Conservation (phyloP, 2,113 vertebrate genomes). For the Paraplagusia blochii region DNA sequence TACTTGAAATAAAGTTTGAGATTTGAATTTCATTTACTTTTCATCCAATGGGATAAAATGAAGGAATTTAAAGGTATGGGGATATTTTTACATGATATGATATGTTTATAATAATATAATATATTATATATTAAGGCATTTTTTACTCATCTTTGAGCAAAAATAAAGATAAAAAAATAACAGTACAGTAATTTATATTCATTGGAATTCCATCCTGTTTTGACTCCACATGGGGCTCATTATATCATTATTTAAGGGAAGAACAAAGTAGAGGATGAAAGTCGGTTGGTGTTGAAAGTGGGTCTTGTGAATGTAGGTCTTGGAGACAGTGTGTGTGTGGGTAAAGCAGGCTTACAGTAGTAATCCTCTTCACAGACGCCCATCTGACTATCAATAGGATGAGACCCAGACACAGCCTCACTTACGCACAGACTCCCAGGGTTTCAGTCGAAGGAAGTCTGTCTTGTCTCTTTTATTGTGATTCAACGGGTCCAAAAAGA, state of each 20-base stretch:
- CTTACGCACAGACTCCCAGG: slow-evolving; percentile 6
- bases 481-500: slow-evolving; percentile 32
- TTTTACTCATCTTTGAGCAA: too few relatives aligned
- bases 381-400: slow-evolving; percentile 75
- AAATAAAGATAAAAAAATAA: too few relatives aligned
- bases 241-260: slow-evolving; percentile 8
- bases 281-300: slow-evolving; percentile 58
- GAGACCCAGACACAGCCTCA: slow-evolving; percentile 52
- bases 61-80: too few relatives aligned
- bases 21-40: too few relatives aligned
- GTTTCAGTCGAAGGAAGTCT: slow-evolving; percentile 43
- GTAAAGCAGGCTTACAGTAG: slow-evolving; percentile 76
- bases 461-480: slow-evolving; percentile 36
- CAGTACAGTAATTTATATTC: too few relatives aligned
- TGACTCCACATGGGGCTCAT: slow-evolving; percentile 11
- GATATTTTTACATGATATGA: too few relatives aligned
- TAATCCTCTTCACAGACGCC: slow-evolving; percentile 80
- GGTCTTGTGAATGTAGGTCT: slow-evolving; percentile 78
- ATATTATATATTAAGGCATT: too few relatives aligned
- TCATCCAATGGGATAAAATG: too few relatives aligned
- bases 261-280: slow-evolving; percentile 21
- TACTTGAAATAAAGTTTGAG: too few relatives aligned
- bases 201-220: too few relatives aligned
- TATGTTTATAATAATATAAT: too few relatives aligned
- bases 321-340: slow-evolving; percentile 67